Base-by-base conservation (phyloP, 2,888 invertebrate species). In the Dryadula phaetusa region DNA sequence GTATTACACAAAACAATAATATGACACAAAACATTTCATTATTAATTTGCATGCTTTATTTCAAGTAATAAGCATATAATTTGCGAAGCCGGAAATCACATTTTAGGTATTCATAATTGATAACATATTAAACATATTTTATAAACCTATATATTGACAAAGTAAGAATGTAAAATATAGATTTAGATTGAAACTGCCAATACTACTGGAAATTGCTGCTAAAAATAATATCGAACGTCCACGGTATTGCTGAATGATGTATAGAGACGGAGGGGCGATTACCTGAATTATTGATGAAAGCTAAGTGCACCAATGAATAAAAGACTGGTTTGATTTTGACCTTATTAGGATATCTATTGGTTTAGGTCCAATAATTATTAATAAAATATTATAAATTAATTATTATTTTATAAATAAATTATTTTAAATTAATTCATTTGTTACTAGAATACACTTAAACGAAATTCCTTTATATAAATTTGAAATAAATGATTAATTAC, bases 201-300 rank as follows among this genome's bases (percentile, higher is more conserved):
- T 16, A 22, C 10, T 40, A 22, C 10, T 14, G 40, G 22, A 56
- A 56, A 56, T 40, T 16, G 25, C n/a, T 16, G n/a, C 4, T 40
- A 40, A 56, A 54, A 56, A 40, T 56, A 40, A 56, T 56, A 56
- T 40, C 6, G 40, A 25, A 22, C 22, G 40, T 56, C 22, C 22
- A 25, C 22, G 10, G 22, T 22, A 16, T 25, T 56, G 16, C 12
- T n/a, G 40, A 40, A 40, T 40, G 56, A 40, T 56, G 5, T 40
- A 40, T 25, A 40, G 25, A 56, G 16, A 16, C 25, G 37, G 14
- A 22, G 18, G 54, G 22, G 22, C 56, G 56, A 37, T 40, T 56
- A 16, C 56, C n/a, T 40, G 56, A 56, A 56, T 56, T 40, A 56
- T 56, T 56, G 22, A 56, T 56, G 40, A 40, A 40, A n/a, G 8